Conservation (phyloP, 2,113 vertebrate genomes). For the Notothenia coriiceps region DNA sequence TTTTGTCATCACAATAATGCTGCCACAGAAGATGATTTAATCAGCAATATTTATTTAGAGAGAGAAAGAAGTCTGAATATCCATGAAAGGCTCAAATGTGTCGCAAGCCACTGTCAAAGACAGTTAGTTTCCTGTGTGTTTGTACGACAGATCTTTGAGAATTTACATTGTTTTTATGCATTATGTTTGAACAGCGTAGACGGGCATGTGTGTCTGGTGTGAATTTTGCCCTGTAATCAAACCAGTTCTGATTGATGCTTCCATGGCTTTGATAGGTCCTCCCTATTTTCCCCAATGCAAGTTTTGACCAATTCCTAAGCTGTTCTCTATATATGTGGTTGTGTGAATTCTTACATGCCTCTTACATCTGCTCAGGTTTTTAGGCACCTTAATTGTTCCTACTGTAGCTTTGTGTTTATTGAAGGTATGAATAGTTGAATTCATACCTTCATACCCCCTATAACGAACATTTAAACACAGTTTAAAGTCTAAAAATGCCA, state of each 20-base stretch:
- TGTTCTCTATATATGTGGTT: not conserved
- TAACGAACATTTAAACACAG: not conserved
- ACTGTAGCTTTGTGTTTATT: constrained; percentile 1
- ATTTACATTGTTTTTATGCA: constrained; percentile 1
- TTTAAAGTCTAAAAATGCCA: not conserved
- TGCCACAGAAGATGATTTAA: not conserved
- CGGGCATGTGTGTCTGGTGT: no score
- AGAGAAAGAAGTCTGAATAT: not conserved
- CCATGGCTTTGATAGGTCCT: not conserved
- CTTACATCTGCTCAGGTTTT: constrained; percentile 16
- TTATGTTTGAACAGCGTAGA: not conserved
- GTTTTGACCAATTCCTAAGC: not conserved
- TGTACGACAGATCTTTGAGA: not conserved
- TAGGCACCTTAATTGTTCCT: not conserved
- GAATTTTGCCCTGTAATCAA: not conserved
- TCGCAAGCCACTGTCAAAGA: not conserved
- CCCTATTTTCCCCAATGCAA: not conserved
- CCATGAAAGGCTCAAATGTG: constrained; percentile 1
- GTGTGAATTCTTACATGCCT: not conserved
- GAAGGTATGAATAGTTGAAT: not conserved
- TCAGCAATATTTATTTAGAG: constrained; percentile 15
- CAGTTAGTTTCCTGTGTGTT: constrained; percentile 6
- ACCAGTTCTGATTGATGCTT: not conserved
- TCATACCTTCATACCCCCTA: no score
- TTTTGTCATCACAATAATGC: not conserved